Base-by-base conservation (phyloP, 1,140 invertebrate genomes). In the Pogonognathellus flavescens region DNA sequence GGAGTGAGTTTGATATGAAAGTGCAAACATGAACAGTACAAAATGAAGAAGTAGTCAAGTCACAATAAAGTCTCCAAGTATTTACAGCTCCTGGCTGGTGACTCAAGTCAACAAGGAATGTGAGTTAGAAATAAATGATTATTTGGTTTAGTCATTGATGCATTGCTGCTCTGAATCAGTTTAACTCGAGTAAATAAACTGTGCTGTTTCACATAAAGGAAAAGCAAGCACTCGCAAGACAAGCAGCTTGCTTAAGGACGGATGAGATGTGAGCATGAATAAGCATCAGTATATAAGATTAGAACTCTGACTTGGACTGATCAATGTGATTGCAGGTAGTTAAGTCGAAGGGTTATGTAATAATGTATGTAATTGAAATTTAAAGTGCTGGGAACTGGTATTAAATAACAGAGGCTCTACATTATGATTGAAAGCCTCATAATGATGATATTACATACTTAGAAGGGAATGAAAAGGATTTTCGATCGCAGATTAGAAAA, bases 341-440 rank as follows among this genome's bases (percentile, higher is more conserved):
- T 20, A 25, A n/a, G 20, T 66, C 20, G 11, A 25, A 25, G 14
- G 20, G 22, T 25, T 25, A 25, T 66, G 20, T 41, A 18, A 11
- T 25, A 66, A 66, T 66, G 62, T 25, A 66, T 66, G 62, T 66
- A 66, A 22, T 66, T 66, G 62, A 25, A 66, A 66, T 25, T 66
- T 41, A 41, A 41, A 25, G 62, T 66, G 20, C n/a, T 20, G 16
- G 53, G 11, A 55, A 55, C 53, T 55, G 53, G 53, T 55, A 55
- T 55, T 55, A 16, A 55, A 55, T n/a, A 10, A 14, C 13, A 20
- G 22, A 66, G 62, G 20, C 20, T 22, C 10, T 18, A 11, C 22
- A 31, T 18, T 11, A 41, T 41, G 31, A 25, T 66, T 66, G 25
- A 66, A 66, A 25, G 62, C 5, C 22, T 10, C 22, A 66, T 66